Evolutionary conservation across 2,888 invertebrate species (phyloP), one percentile per base, ranked within the genome.

Genomic region (Embidobia sp.): DNA sequence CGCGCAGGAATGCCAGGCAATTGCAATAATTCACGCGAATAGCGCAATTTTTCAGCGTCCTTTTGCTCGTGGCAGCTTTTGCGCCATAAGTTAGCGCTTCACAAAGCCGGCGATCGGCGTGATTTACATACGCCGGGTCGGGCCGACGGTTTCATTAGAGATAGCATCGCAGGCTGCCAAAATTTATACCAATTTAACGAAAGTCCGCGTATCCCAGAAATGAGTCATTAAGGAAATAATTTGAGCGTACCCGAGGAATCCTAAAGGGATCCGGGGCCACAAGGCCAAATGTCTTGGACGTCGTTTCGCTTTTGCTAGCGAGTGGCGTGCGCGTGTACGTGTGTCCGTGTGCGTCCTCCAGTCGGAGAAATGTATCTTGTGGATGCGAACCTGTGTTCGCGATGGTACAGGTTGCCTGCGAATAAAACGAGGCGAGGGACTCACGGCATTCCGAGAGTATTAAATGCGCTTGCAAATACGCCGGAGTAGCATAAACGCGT

Each of bases 271-370:
- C 67, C 77, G 77, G 67, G 82, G 83, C 81, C 81, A 81, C 83
- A 83, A 83, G 83, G 83, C 83, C 83, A 82, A 82, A 77, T 77
- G 78, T 64, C 74, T 76, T 40, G 67, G 70, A 77, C 72, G 80
- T 80, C 81, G 84, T 80, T 79, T 79, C 82, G 81, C 63, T 80
- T 72, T 73, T 78, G 76, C 79, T 55, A 63, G 79, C 72, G 49
- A 74, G 40, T 29, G 48, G 57, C 27, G 64, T 55, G 31, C 63
- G 55, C 57, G 49, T 31, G 27, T 46, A n/a, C 19, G 53, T 22
- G 44, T 8, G 42, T n/a, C n/a, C 16, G 44, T 19, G 49, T 27
- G 29, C 53, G 66, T 55, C 35, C 46, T 26, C 31, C 46, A 67
- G 55, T 49, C 67, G 57, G 31, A 69, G 67, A 69, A 69, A 69